Evolutionary conservation across 2,113 vertebrate genomes (phyloP).

Genomic region (Dasyurus viverrinus): DNA sequence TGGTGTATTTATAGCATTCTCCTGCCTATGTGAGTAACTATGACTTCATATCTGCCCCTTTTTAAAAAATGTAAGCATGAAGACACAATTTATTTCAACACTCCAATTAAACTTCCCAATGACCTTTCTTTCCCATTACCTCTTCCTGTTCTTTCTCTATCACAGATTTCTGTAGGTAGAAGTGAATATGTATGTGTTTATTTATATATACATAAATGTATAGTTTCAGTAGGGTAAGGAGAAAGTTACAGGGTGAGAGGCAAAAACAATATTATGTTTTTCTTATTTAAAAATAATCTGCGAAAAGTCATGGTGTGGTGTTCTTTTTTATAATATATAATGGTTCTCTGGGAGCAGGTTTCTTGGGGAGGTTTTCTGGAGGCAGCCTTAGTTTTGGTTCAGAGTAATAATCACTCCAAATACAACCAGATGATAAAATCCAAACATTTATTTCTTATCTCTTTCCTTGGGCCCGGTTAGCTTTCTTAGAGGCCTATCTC

Average conservation of each 20-base stretch:
- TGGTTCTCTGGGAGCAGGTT: too few relatives aligned
- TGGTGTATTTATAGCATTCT: slow-evolving; percentile 42
- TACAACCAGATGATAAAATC: too few relatives aligned
- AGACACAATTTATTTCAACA: background rate
- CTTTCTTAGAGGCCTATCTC: too few relatives aligned
- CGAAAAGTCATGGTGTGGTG: background rate
- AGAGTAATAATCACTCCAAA: too few relatives aligned
- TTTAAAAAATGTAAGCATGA: background rate
- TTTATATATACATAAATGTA: background rate
- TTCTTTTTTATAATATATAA: too few relatives aligned
- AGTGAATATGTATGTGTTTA: background rate
- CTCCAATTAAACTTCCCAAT: slow-evolving; percentile 14
- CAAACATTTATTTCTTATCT: too few relatives aligned
- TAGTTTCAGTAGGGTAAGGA: background rate
- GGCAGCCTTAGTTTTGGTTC: too few relatives aligned
- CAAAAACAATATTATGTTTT: background rate
- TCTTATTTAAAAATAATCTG: background rate
- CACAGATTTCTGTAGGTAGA: background rate
- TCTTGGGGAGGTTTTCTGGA: too few relatives aligned
- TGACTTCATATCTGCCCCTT: background rate
- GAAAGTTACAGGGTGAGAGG: background rate
- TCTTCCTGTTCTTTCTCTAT: background rate
- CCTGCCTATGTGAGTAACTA: background rate
- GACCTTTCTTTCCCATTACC: background rate
- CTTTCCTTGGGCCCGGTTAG: too few relatives aligned